Evolutionary conservation across 35 echinoderm and acorn worm species (phyloP).

Genomic region (Chiridota heheva): DNA sequence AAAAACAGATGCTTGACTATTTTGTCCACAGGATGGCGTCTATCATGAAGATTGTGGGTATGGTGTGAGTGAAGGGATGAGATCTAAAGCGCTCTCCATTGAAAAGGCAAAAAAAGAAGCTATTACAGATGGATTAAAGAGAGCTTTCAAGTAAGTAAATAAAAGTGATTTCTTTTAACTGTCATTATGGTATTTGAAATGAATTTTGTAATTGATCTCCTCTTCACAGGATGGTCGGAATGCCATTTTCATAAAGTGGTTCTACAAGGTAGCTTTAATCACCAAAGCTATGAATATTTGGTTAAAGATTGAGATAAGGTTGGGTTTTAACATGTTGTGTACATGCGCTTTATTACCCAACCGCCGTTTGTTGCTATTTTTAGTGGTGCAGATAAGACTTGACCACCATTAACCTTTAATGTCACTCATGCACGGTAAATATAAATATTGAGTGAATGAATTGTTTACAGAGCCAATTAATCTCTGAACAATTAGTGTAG

Average conservation of each 20-base stretch:
- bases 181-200: background rate
- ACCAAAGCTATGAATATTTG: background rate
- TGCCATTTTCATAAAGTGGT: background rate
- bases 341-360: too few relatives aligned
- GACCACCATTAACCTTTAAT: too few relatives aligned
- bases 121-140: constrained; percentile 97
- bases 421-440: too few relatives aligned
- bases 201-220: background rate
- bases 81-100: constrained; percentile 92
- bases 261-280: background rate
- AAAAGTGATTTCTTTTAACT: background rate
- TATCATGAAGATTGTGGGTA: constrained; percentile 98
- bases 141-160: constrained; percentile 85
- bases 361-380: too few relatives aligned
- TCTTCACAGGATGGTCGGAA: background rate
- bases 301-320: too few relatives aligned
- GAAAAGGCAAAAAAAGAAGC: constrained; percentile 99
- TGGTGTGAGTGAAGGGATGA: constrained; percentile 96
- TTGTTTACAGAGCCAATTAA: too few relatives aligned
- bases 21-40: constrained; percentile 94
- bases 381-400: too few relatives aligned
- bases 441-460: too few relatives aligned
- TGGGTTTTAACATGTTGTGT: too few relatives aligned
- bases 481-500: too few relatives aligned
- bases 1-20: too few relatives aligned